Conservation (phyloP, 2,797 vertebrate genomes). For the Phrynocephalus forsythii region DNA sequence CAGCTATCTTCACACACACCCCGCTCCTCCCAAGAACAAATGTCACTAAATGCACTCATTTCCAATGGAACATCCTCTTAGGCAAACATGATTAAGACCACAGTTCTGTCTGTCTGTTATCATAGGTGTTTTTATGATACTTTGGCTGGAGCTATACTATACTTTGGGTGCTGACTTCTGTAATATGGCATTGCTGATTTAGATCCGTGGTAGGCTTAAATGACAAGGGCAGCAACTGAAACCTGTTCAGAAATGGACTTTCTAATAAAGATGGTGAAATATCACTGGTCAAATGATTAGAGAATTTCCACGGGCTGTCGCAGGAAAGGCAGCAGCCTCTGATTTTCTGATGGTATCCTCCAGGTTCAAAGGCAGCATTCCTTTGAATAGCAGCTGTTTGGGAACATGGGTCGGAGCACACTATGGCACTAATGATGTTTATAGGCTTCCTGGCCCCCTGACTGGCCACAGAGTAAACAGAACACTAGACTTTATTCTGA, state of each 20-base stretch:
- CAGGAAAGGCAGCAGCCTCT: background rate
- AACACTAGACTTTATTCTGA: background rate
- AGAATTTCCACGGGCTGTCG: background rate
- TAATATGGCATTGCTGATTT: background rate
- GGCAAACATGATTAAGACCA: background rate
- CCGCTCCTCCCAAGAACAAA: background rate
- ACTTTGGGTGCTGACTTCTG: constrained; percentile 1
- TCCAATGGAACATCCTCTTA: background rate
- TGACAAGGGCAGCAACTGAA: too few species aligned
- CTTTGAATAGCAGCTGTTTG: background rate
- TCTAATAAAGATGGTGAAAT: background rate
- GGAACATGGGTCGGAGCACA: background rate
- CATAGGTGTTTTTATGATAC: background rate
- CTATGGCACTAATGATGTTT: too few species aligned
- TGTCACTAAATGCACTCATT: background rate
- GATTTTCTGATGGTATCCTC: background rate
- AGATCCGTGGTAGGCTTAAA: background rate
- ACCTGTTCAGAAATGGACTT: background rate
- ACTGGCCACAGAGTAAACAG: background rate
- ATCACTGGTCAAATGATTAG: background rate
- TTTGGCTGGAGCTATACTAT: background rate
- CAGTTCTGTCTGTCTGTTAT: background rate
- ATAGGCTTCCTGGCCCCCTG: background rate
- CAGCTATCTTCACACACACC: too few species aligned
- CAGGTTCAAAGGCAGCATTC: background rate